phyloP scores from a whole-genome alignment of 1,140 invertebrate species.

The Anagrus nilaparvatae region DNA sequence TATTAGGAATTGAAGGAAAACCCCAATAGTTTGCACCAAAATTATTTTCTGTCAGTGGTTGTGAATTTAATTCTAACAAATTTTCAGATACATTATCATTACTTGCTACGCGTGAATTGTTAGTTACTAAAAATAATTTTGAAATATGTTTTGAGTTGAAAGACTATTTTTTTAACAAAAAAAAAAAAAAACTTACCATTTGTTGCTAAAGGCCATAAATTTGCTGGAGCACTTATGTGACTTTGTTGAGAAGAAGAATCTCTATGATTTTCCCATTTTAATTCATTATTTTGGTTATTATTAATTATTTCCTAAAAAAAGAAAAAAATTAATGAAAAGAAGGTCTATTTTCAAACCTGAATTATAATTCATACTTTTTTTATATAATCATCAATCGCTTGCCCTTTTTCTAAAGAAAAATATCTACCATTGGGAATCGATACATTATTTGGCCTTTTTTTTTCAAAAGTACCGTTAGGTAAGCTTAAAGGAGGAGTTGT shows the following conservation, averaged over 20 bases:
- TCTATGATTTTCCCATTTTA: constrained; percentile 26
- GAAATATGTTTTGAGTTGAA: no score
- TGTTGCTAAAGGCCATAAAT: constrained; percentile 26
- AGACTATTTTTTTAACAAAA: no score
- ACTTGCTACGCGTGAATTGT: constrained; percentile 25
- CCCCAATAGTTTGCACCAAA: constrained; percentile 27
- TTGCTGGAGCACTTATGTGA: constrained; percentile 29
- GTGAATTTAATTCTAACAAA: constrained; percentile 30
- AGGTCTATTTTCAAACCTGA: no score
- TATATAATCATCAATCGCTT: no score
- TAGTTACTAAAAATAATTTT: constrained; percentile 3
- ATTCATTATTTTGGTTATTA: constrained; percentile 27
- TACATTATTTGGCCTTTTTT: no score
- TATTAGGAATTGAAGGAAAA: constrained; percentile 19
- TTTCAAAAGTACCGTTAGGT: no score
- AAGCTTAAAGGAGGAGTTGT: background rate
- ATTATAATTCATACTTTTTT: no score
- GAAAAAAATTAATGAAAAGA: no score
- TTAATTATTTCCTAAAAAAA: no score
- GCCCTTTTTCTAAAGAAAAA: no score
- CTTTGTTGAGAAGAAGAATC: constrained; percentile 28
- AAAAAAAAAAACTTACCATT: constrained; percentile 23
- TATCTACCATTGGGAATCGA: no score
- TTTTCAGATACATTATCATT: constrained; percentile 30
- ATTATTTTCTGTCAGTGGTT: constrained; percentile 25